These are phyloP conservation scores for Poecilia picta DNA, from an alignment of 2,797 vertebrate species.

Conservation along the genomic window DNA sequence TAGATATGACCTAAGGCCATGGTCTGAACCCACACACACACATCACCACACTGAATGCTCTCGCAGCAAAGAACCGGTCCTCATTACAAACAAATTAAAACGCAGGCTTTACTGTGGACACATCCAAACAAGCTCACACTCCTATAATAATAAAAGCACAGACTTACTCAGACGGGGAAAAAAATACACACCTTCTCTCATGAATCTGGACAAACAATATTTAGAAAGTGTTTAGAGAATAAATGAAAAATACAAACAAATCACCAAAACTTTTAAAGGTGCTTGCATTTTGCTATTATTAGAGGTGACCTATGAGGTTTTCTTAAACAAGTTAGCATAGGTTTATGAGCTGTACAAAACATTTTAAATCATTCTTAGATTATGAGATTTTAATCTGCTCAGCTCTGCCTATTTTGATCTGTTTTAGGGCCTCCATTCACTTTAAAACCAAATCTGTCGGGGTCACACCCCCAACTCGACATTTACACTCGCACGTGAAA, in stretches of 20 bases:
- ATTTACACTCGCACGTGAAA: too few species aligned
- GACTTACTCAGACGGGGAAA: slow-evolving; percentile 2
- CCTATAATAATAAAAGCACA: slow-evolving; percentile 2
- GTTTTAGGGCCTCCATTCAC: too few species aligned
- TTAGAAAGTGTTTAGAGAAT: neutral
- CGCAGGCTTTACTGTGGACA: slow-evolving; percentile 8
- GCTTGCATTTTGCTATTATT: neutral
- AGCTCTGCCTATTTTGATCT: too few species aligned
- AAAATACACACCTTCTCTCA: neutral
- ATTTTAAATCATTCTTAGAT: too few species aligned
- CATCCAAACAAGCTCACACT: slow-evolving; percentile 26
- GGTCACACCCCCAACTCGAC: too few species aligned
- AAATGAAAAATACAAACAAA: neutral
- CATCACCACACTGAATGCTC: slow-evolving; percentile 26
- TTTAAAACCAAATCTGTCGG: too few species aligned
- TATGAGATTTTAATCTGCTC: too few species aligned
- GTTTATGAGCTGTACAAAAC: too few species aligned
- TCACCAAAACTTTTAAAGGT: neutral
- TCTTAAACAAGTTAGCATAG: too few species aligned
- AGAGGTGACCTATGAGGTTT: neutral
- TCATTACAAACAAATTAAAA: slow-evolving; percentile 31
- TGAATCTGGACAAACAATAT: neutral
- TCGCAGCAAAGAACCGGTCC: slow-evolving; percentile 10
- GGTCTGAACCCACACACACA: slow-evolving; percentile 57
- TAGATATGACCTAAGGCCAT: slow-evolving; percentile 80